A percentile compares a stretch with the other conserved stretches of the same genome.
Evolutionary conservation across 2,888 invertebrate genomes (phyloP).

Genomic region (Cerceris rybyensis): DNA sequence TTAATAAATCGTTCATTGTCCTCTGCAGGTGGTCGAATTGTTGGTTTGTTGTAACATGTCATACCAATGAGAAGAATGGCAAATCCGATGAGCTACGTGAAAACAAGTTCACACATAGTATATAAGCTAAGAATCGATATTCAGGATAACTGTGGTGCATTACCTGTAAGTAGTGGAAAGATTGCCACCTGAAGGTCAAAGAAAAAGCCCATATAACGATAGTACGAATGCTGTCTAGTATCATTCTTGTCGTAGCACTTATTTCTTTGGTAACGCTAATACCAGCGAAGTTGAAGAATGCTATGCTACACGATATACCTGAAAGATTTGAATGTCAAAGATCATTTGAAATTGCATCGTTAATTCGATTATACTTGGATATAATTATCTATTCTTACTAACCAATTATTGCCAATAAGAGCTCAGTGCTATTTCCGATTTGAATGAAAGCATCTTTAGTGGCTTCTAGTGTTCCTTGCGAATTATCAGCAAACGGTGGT

Average conservation of each 20-base stretch:
- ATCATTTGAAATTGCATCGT: background rate
- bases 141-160: conserved; percentile 30
- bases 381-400: conserved; percentile 67
- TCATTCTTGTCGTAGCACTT: conserved; percentile 95
- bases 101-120: background rate
- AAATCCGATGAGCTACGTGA: conserved; percentile 88
- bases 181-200: conserved; percentile 89
- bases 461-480: conserved; percentile 91
- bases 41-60: conserved; percentile 90
- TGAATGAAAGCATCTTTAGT: conserved; percentile 92
- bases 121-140: conserved; percentile 8
- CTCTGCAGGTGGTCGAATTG: conserved; percentile 75
- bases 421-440: conserved; percentile 86
- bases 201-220: conserved; percentile 95
- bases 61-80: conserved; percentile 90
- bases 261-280: conserved; percentile 96
- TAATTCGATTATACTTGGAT: background rate
- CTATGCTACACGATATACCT: conserved; percentile 93
- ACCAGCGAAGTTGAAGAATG: conserved; percentile 96
- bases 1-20: conserved; percentile 75
- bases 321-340: conserved; percentile 13
- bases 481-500: conserved; percentile 89
- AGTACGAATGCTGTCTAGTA: conserved; percentile 93
- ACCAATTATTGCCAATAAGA: conserved; percentile 88
- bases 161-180: conserved; percentile 90